Evolutionary conservation across 2,888 invertebrate species (phyloP), one percentile per base, ranked within the genome.

Genomic region (Sarcophaga rosellei): DNA sequence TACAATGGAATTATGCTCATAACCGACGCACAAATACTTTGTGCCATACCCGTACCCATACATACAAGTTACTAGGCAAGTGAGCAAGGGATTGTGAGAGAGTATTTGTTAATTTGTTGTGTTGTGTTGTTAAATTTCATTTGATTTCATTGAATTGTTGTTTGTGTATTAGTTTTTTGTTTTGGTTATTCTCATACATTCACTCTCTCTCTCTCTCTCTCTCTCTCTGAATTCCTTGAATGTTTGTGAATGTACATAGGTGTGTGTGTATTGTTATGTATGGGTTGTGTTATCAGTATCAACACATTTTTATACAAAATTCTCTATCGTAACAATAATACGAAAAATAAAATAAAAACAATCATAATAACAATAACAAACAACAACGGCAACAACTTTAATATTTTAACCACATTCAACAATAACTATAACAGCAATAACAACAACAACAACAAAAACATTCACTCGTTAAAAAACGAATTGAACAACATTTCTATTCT

Each of bases 281-380:
- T 78, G 59, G 10, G n/a, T 69, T 75, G 65, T 65, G 70, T 81
- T 86, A 84, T 84, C 81, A 85, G 65, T 82, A 79, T 72, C 82
- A 66, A 62, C 79, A 72, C 63, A 76, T 35, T 35, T 35, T 35
- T 35, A 35, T 35, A 35, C 10, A 10, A 35, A 35, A 35, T 35
- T 35, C 35, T 35, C 35, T 35, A 35, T 35, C 35, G 35, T 35
- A 35, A 35, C 35, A 35, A 35, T 35, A 35, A 35, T 8, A 66
- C 8, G 3, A 62, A 35, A 35, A 45, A 47, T 74, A 74, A 86
- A 88, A 80, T 81, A 86, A 87, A 35, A 35, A 35, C 35, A 35
- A 81, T 85, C 80, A 79, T 84, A 82, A 74, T 20, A 35, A 35
- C 35, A 35, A 35, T 35, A 35, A 35, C 35, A 35, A 25, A 35